Evolutionary conservation across 1,140 invertebrate genomes (phyloP).

Genomic region (Aleiodes sp.): DNA sequence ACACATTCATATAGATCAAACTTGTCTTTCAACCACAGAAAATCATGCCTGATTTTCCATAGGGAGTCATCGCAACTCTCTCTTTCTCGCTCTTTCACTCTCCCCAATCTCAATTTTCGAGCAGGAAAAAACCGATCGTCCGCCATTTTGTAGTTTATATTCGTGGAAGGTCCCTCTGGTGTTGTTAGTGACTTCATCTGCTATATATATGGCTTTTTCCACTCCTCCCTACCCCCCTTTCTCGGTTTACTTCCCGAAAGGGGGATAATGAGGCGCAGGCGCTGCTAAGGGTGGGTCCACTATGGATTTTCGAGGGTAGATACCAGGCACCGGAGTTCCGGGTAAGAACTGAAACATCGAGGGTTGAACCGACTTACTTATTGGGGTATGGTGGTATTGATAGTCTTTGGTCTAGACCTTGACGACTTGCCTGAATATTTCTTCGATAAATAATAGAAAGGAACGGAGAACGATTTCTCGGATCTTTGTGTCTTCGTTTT

Average conservation of each 20-base stretch:
- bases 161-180: conserved; percentile 37
- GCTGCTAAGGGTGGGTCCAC: conserved; percentile 50
- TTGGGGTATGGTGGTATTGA: background rate
- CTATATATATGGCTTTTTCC: background rate
- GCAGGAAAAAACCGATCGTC: conserved; percentile 19
- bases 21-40: background rate
- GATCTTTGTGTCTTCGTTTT: too few relatives aligned
- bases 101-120: conserved; percentile 25
- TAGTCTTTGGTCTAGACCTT: conserved; percentile 9
- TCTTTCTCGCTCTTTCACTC: conserved; percentile 24
- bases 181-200: conserved; percentile 24
- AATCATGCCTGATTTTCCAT: background rate
- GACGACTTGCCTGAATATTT: background rate
- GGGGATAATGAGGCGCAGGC: conserved; percentile 44
- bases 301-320: conserved; percentile 59
- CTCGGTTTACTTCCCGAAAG: background rate
- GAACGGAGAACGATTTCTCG: background rate
- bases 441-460: background rate
- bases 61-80: conserved; percentile 26
- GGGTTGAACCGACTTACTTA: background rate
- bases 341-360: conserved; percentile 30
- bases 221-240: background rate
- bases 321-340: conserved; percentile 48
- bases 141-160: conserved; percentile 52
- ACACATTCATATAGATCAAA: too few relatives aligned